Evolutionary conservation across 2,113 vertebrate genomes (phyloP).

Genomic region (Rattus norvegicus): DNA sequence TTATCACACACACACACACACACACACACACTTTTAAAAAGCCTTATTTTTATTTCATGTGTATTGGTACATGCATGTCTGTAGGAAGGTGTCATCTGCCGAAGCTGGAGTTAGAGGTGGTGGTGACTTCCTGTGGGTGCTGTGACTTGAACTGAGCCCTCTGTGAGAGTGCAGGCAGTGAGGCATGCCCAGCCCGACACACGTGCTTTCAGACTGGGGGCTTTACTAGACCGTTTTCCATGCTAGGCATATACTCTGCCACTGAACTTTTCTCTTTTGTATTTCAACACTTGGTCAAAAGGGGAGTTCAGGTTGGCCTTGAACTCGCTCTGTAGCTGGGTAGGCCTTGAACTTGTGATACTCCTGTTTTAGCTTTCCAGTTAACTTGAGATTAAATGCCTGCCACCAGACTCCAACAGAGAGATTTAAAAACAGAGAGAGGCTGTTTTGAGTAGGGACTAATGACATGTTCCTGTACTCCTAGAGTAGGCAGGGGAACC

Average conservation of each 20-base stretch:
- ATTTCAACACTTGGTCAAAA: neutral
- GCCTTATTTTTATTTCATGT: neutral
- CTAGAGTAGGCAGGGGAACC: neutral
- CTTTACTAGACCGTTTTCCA: neutral
- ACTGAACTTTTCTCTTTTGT: neutral
- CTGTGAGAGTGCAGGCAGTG: too few species aligned
- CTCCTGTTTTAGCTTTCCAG: neutral
- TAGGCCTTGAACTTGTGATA: neutral
- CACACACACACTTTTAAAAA: neutral
- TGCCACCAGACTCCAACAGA: neutral
- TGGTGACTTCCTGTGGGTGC: too few species aligned
- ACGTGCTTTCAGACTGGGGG: neutral
- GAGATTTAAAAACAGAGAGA: neutral
- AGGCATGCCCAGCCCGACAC: too few species aligned
- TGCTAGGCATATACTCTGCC: neutral
- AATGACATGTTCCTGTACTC: neutral
- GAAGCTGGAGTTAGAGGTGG: neutral
- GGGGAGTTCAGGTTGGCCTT: neutral
- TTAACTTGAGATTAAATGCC: neutral
- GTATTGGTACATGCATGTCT: neutral
- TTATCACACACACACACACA: neutral
- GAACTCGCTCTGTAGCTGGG: neutral
- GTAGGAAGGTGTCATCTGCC: neutral
- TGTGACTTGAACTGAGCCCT: too few species aligned
- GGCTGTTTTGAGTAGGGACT: neutral